Evolutionary conservation across 2,888 invertebrate genomes (phyloP), one percentile per base, ranked within the genome.

Genomic region (Apoderus coryli): DNA sequence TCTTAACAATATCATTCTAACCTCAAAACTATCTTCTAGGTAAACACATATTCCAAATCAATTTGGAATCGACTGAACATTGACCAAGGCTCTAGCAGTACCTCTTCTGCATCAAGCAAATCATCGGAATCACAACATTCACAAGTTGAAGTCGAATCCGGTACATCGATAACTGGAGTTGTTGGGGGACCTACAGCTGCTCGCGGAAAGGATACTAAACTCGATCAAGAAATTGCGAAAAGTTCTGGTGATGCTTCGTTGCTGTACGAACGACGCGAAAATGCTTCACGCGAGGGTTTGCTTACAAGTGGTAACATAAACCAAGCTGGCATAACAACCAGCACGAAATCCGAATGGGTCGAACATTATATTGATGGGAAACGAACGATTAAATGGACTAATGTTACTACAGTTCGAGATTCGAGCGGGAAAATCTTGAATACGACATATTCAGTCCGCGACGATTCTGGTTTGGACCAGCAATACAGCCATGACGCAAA

Each of bases 1-100:
- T n/a, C n/a, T n/a, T n/a, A n/a, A n/a, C n/a, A n/a, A n/a, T n/a
- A n/a, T n/a, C n/a, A n/a, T n/a, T n/a, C n/a, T n/a, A n/a, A n/a
- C n/a, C n/a, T n/a, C n/a, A n/a, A n/a, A n/a, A n/a, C n/a, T n/a
- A n/a, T n/a, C n/a, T n/a, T 44, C 42, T 47, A 54, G 43, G 47
- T 52, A 30, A 47, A 58, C 3, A 44, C 45, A 2, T 49, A 60
- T 37, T 43, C 59, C 28, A 52, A 54, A 30, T 48, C 56, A 2
- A 54, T 48, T 48, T 47, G 61, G 60, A 31, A 57, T 45, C 34
- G 48, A 9, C 39, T 47, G 10, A 44, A 46, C 22, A 46, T 50
- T n/a, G 48, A 50, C 14, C 39, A 42, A 32, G 22, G 32, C 32
- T 27, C 33, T 22, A n/a, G n/a, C n/a, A n/a, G n/a, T n/a, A n/a